Base-by-base conservation (phyloP, 2,113 vertebrate genomes). In the Murina feae region DNA sequence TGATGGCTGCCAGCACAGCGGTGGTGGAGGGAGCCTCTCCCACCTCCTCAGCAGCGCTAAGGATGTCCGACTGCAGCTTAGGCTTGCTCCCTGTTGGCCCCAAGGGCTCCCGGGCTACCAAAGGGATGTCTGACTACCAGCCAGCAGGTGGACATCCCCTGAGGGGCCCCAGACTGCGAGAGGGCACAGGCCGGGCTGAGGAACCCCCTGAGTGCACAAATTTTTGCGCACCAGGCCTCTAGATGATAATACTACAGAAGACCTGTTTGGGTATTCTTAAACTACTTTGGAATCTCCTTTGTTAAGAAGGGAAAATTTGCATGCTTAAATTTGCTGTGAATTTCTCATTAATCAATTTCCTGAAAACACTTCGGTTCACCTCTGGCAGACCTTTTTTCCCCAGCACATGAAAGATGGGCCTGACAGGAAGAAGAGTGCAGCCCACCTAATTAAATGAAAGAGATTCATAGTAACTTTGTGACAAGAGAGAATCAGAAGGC, bases 401-500 rank as follows among this genome's bases (percentile, higher is more conserved):
- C 6, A 53, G 66, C n/a, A 80, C 42, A 82, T 55, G 32, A 95
- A 25, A 91, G 66, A 82, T 47, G 23, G 47, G 72, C 55, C 17
- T 47, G 75, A 51, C 91, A 95, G 44, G 18, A 94, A 82, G 0
- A 6, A 89, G 14, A 55, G 49, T 69, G 23, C 39, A 85, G 37
- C 69, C 8, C 63, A 80, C 0, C 6, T 88, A 93, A 96, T 87
- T 92, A 96, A 90, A 47, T 68, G 35, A 74, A 88, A 47, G 30
- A 81, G 51, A 76, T 81, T 89, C 68, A 72, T 49, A 88, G 74
- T 58, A 72, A 86, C 55, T 96, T 55, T 0, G 0, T 39, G 87
- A 91, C 90, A 63, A 86, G 71, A 95, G 86, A 78, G 84, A 91
- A 90, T 79, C n/a, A 87, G 75, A 72, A 91, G 49, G 11, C 44